phyloP scores from a whole-genome alignment of 92 coral and sea anemone species.

The Plumapathes pennacea region DNA sequence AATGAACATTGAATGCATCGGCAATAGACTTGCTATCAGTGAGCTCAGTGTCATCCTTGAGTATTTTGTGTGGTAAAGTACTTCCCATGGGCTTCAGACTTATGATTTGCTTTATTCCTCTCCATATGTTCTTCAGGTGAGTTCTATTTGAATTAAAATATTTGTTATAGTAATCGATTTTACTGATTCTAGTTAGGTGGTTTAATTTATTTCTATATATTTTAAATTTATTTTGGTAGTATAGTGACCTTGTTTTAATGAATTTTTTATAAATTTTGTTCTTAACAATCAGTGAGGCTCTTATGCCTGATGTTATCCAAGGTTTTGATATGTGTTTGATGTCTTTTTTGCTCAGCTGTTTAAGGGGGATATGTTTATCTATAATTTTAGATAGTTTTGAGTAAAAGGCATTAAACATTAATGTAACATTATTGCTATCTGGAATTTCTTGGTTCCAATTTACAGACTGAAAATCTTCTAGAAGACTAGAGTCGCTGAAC shows the following conservation, averaged over 20 bases:
- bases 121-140: conserved; percentile 25
- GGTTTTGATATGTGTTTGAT: conserved; percentile 40
- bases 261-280: conserved; percentile 18
- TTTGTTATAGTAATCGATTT: conserved; percentile 20
- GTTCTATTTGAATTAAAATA: conserved; percentile 17
- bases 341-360: conserved; percentile 26
- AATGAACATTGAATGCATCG: neutral
- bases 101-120: conserved; percentile 37
- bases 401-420: too few relatives aligned
- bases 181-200: conserved; percentile 24
- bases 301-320: conserved; percentile 39
- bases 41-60: conserved; percentile 2
- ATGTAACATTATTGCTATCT: too few relatives aligned
- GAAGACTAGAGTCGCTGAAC: conserved; percentile 16
- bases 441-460: conserved; percentile 28
- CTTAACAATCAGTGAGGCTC: conserved; percentile 26
- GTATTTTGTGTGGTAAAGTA: conserved; percentile 3
- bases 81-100: conserved; percentile 2
- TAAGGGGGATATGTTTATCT: conserved; percentile 48
- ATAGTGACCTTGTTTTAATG: conserved; percentile 4
- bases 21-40: neutral
- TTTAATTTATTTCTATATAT: conserved; percentile 39
- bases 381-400: conserved; percentile 9
- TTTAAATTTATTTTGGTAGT: conserved; percentile 29
- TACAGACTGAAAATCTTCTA: conserved; percentile 13